Evolutionary conservation across 2,888 invertebrate genomes (phyloP), one percentile per base, ranked within the genome.

Genomic region (Cataglyphis cursor): DNA sequence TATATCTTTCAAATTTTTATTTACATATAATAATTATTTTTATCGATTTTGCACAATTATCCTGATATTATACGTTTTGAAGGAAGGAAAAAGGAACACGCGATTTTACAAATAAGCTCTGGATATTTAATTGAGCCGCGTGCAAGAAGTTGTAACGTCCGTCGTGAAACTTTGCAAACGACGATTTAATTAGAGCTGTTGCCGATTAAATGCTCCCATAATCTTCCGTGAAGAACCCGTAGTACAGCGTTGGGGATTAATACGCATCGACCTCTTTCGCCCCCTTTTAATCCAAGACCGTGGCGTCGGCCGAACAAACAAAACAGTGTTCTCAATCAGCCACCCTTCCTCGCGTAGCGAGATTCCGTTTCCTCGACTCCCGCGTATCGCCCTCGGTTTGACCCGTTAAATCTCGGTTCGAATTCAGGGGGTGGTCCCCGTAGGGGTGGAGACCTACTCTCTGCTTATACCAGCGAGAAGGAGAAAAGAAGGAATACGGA

Each of bases 311-410:
- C 84, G 90, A 90, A 92, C 93, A 94, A 94, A 94, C 93, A 93
- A 93, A 94, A 93, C 93, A 92, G 91, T 93, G 93, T 94, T 90
- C 93, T 94, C 94, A 93, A 93, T 94, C 93, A 94, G 92, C 89
- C 93, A 92, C 93, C 92, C 93, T 93, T 91, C 91, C 91, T 86
- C 88, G 88, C 89, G 41, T 38, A 57, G 54, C 70, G 24, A 31
- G 31, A 31, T 31, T 31, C 28, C 76, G 76, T 80, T 80, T 80
- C 31, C 91, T 92, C 90, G 89, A 90, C 89, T 91, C 85, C 59
- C 85, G 83, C 75, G 78, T 85, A 81, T 84, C 80, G 78, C 66
- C 78, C 68, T 83, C 83, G 48, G 91, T 93, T 93, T 94, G 93
- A 94, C 93, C 94, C 93, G 94, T 93, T 93, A 93, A 93, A 94